phyloP scores from a whole-genome alignment of 2,888 invertebrate genomes.

The Galeopsomyia nigrocyanea region DNA sequence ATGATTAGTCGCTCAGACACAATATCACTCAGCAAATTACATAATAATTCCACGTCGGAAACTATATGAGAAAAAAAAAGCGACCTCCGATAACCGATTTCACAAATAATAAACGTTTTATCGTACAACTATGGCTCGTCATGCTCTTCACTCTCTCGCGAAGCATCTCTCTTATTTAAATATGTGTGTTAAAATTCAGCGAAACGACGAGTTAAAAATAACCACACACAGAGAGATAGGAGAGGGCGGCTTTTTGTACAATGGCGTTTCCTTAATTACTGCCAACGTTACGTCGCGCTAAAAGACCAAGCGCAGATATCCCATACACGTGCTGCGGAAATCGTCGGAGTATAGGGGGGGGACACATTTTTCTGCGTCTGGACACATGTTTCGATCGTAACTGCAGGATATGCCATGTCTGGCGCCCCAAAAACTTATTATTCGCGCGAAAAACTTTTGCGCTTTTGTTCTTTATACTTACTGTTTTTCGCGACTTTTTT shows the following conservation, averaged over 20 bases:
- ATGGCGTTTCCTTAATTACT: conserved; percentile 44
- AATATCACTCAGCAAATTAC: too few relatives aligned
- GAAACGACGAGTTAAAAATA: conserved; percentile 31
- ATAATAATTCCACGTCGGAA: too few relatives aligned
- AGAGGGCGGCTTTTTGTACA: conserved; percentile 32
- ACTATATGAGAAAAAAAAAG: too few relatives aligned
- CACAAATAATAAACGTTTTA: background rate
- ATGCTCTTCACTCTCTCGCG: too few relatives aligned
- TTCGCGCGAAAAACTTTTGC: too few relatives aligned
- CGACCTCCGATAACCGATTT: too few relatives aligned
- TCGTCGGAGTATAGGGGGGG: conserved; percentile 37
- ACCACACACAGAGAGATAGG: background rate
- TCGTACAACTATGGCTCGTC: conserved; percentile 12
- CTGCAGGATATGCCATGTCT: background rate
- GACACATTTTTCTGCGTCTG: conserved; percentile 62
- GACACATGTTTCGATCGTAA: conserved; percentile 58
- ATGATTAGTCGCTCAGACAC: too few relatives aligned
- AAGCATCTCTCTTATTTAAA: too few relatives aligned
- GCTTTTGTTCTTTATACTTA: too few relatives aligned
- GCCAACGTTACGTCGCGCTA: conserved; percentile 25
- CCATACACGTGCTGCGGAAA: conserved; percentile 45
- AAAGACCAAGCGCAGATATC: background rate
- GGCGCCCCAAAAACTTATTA: too few relatives aligned
- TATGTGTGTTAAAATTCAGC: background rate
- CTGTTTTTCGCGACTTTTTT: too few relatives aligned